Evolutionary conservation across 1,140 invertebrate species (phyloP).

Genomic region (Littorina saxatilis): DNA sequence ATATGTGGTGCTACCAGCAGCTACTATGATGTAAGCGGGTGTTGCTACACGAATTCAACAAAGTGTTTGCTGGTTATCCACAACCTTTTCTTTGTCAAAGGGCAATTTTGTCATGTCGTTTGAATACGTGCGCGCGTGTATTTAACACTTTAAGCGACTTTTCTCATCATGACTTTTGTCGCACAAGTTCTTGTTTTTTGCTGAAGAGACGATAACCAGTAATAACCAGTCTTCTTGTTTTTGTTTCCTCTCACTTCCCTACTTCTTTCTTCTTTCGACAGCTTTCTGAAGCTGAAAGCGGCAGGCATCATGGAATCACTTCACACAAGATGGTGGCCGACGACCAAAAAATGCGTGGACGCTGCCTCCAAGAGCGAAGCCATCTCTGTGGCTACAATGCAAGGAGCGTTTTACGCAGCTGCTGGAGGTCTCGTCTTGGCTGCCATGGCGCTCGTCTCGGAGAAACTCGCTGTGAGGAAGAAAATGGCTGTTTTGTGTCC

Average conservation of each 20-base stretch:
- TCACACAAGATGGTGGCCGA: neutral
- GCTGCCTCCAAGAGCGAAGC: neutral
- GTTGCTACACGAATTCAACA: neutral
- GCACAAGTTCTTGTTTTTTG: no score
- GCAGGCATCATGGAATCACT: neutral
- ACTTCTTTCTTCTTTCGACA: neutral
- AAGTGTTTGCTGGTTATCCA: neutral
- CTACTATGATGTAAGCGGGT: neutral
- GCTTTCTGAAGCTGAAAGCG: constrained; percentile 3
- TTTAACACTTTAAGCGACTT: neutral
- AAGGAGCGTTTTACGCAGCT: neutral
- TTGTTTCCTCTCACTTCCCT: no score
- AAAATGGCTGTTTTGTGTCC: no score
- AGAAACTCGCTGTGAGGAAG: no score
- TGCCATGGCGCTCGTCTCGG: neutral
- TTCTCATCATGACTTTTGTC: no score
- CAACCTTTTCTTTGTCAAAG: neutral
- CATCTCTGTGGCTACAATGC: neutral
- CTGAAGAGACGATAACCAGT: no score
- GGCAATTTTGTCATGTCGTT: neutral
- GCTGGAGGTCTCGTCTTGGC: neutral
- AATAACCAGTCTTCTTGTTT: no score
- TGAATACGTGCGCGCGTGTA: neutral
- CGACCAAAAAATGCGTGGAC: neutral
- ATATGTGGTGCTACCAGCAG: neutral